Evolutionary conservation across 2,888 invertebrate genomes (phyloP).

Genomic region (Tachina lurida): DNA sequence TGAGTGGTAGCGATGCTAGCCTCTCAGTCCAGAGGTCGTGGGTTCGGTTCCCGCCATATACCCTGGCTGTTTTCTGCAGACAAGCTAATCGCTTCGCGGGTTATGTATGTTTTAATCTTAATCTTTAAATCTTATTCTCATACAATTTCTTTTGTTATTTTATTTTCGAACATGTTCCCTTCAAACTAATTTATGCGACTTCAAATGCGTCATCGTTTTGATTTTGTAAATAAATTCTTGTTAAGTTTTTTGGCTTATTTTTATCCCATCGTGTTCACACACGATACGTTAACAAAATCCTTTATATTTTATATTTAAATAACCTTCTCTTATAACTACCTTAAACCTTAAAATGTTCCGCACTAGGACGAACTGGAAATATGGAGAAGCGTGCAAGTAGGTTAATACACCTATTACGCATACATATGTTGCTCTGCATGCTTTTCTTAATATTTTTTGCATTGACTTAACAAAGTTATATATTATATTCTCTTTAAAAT

Average conservation of each 20-base stretch:
- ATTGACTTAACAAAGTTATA: neutral
- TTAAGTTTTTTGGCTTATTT: neutral
- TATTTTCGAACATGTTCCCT: too few relatives aligned
- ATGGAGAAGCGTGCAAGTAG: conserved; percentile 91
- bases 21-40: too few relatives aligned
- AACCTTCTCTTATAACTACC: conserved; percentile 30
- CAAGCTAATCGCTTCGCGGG: too few relatives aligned
- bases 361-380: conserved; percentile 86
- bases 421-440: conserved; percentile 61
- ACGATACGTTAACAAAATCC: conserved; percentile 1
- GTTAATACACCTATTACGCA: conserved; percentile 79
- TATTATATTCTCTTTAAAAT: neutral
- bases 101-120: too few relatives aligned
- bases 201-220: too few relatives aligned
- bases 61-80: too few relatives aligned
- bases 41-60: too few relatives aligned
- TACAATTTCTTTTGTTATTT: too few relatives aligned
- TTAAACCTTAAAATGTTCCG: conserved; percentile 7
- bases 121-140: too few relatives aligned
- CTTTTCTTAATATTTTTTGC: conserved; percentile 49
- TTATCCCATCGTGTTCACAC: neutral
- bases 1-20: too few relatives aligned
- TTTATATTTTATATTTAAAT: conserved; percentile 48
- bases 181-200: too few relatives aligned
- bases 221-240: too few relatives aligned